Conservation (phyloP, 1,140 invertebrate genomes). For the Delia radicum region DNA sequence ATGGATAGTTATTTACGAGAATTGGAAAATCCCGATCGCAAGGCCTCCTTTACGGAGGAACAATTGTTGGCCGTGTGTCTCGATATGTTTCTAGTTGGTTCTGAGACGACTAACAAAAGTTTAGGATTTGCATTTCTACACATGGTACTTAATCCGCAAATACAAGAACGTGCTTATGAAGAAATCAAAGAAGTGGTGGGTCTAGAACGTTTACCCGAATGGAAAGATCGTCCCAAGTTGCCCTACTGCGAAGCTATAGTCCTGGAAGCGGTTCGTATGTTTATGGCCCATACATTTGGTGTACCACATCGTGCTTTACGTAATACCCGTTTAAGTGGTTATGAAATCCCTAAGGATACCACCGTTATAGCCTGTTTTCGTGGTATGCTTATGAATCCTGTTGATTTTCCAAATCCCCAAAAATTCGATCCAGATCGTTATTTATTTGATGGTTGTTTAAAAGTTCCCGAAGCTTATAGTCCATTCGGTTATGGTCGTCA, state of each 20-base stretch:
- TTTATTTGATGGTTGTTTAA: constrained; percentile 67
- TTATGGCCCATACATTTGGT: constrained; percentile 75
- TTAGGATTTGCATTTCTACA: constrained; percentile 77
- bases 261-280: constrained; percentile 74
- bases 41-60: constrained; percentile 62
- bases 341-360: constrained; percentile 79
- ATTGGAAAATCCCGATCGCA: constrained; percentile 60
- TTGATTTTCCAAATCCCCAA: constrained; percentile 71
- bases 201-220: constrained; percentile 64
- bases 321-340: constrained; percentile 70
- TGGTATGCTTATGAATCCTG: constrained; percentile 70
- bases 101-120: constrained; percentile 78
- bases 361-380: constrained; percentile 83
- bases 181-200: constrained; percentile 80
- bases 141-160: constrained; percentile 72
- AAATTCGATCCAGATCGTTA: constrained; percentile 71
- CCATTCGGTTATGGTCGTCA: constrained; percentile 81
- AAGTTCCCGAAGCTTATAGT: constrained; percentile 69
- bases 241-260: constrained; percentile 78
- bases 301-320: constrained; percentile 74
- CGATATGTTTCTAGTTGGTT: constrained; percentile 81
- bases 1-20: constrained; percentile 82
- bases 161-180: constrained; percentile 75
- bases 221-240: constrained; percentile 68
- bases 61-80: constrained; percentile 75